Evolutionary conservation across 1,140 invertebrate genomes (phyloP).

Genomic region (Nomia melanderi): DNA sequence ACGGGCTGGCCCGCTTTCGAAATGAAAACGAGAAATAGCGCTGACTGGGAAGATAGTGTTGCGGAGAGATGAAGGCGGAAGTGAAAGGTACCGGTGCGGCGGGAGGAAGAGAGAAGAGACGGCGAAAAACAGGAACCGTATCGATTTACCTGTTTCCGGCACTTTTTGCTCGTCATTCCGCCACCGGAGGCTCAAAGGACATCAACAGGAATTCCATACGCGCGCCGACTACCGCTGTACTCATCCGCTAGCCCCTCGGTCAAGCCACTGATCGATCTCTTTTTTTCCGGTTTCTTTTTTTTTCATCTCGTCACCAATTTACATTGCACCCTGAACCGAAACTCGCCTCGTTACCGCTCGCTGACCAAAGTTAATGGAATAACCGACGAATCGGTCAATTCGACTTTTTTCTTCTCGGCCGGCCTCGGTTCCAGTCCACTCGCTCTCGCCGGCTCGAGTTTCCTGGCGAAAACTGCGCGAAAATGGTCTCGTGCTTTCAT

Average conservation of each 20-base stretch:
- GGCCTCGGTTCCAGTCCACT: neutral
- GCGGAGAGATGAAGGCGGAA: neutral
- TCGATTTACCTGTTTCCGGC: slow-evolving; percentile 26
- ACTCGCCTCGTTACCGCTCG: slow-evolving; percentile 45
- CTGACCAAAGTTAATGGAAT: slow-evolving; percentile 47
- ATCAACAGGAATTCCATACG: slow-evolving; percentile 40
- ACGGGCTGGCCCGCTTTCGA: neutral
- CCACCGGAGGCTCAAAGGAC: slow-evolving; percentile 38
- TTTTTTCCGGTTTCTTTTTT: slow-evolving; percentile 11
- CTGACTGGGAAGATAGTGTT: neutral
- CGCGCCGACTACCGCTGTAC: slow-evolving; percentile 1
- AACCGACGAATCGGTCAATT: slow-evolving; percentile 31
- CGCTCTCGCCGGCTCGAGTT: neutral
- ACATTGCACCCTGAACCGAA: slow-evolving; percentile 26
- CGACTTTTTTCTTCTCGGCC: slow-evolving; percentile 18
- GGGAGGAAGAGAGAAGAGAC: too few species aligned
- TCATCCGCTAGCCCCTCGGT: neutral
- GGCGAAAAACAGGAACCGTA: slow-evolving; percentile 9
- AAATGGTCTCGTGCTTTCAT: neutral
- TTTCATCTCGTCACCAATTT: slow-evolving; percentile 48
- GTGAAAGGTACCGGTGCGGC: neutral
- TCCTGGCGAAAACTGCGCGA: neutral
- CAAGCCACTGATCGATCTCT: slow-evolving; percentile 7
- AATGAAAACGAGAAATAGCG: too few species aligned
- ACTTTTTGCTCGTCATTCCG: slow-evolving; percentile 33